These are phyloP conservation scores for Lacanobia wlatinum DNA, from an alignment of 2,888 invertebrate genomes.

Conservation along the genomic window DNA sequence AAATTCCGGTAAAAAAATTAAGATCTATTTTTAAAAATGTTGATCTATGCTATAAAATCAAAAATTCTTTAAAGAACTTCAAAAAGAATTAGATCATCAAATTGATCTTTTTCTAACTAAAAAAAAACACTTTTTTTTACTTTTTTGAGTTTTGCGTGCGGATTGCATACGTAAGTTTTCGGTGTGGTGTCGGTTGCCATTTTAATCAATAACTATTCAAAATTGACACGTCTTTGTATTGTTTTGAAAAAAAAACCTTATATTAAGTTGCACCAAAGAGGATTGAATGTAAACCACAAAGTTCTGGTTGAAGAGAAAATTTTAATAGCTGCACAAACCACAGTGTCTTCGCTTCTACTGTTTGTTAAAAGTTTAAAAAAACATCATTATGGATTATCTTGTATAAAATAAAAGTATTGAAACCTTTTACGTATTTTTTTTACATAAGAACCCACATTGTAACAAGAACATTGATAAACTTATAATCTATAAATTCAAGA, in stretches of 20 bases:
- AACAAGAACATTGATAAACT: background rate
- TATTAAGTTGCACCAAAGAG: conserved; percentile 69
- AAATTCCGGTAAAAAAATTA: background rate
- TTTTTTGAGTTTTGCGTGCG: conserved; percentile 15
- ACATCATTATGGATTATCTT: conserved; percentile 60
- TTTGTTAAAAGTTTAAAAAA: conserved; percentile 58
- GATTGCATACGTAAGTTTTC: conserved; percentile 36
- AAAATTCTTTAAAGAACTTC: background rate
- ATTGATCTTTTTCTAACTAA: background rate
- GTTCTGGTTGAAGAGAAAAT: conserved; percentile 49
- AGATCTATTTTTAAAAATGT: background rate
- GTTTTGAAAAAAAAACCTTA: conserved; percentile 45
- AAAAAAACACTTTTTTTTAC: background rate
- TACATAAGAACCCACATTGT: background rate
- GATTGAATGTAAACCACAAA: conserved; percentile 56
- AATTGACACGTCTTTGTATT: conserved; percentile 44
- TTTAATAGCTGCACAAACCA: conserved; percentile 64
- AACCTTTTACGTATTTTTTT: conserved; percentile 46
- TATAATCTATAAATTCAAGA: background rate
- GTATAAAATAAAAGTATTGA: conserved; percentile 69
- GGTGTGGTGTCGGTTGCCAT: conserved; percentile 62
- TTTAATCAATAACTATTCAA: conserved; percentile 37
- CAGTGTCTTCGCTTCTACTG: conserved; percentile 61
- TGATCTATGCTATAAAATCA: background rate
- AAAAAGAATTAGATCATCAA: background rate